Evolutionary conservation across 2,888 invertebrate genomes (phyloP), one percentile per base, ranked within the genome.

Genomic region (Drosophila longiperda): DNA sequence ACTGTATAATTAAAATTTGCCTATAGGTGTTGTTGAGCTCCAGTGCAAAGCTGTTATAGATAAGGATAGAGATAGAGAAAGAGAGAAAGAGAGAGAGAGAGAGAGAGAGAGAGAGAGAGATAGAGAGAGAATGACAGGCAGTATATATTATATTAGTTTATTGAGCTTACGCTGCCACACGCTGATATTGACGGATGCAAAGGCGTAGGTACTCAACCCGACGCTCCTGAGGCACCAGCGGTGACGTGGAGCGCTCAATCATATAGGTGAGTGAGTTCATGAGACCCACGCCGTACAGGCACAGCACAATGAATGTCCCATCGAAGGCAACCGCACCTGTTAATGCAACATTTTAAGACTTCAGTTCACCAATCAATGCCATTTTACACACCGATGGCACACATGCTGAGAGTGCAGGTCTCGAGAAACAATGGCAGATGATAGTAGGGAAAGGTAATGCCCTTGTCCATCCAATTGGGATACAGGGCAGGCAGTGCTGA

Each of bases 241-340:
- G 40, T 0, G 91, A 86, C 0, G 92, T 92, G 29, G 91, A 79
- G 42, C 73, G 71, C 0, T 52, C 55, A 55, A 91, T 71, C 85
- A 90, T 87, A 29, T 74, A 52, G 53, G 64, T 78, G 3, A 92
- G 80, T 0, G 90, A 72, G 33, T 75, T 63, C 23, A 91, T 74
- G 5, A 92, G 73, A 0, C 89, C 91, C 42, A 91, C 86, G 12
- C 80, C 68, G 53, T 92, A 92, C 53, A 84, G 68, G 23, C 89
- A 86, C 4, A 92, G 59, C 4, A 92, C 82, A 57, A 91, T 83
- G 58, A 92, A 92, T 23, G 90, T 65, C 20, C 88, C 88, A 73
- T 92, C 92, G 45, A 92, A 92, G 70, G 89, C 81, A 2, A 90
- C 36, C 9, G 91, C 89, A 66, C 82, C 92, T 92, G 50, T 29